phyloP scores from a whole-genome alignment of 2,888 invertebrate genomes.

The Drosophila sordidapex region DNA sequence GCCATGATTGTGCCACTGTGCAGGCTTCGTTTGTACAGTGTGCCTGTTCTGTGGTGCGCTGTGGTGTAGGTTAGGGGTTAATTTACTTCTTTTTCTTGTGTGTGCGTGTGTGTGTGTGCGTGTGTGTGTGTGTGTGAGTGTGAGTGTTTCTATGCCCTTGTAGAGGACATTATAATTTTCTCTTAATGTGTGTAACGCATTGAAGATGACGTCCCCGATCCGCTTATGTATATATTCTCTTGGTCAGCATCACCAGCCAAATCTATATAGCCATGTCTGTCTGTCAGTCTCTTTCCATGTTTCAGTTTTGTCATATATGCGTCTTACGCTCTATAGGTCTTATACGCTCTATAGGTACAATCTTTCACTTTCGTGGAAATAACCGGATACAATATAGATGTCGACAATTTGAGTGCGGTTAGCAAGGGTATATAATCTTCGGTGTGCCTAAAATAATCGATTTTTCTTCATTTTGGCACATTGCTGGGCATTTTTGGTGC shows the following conservation, averaged over 20 bases:
- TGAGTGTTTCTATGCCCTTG: background rate
- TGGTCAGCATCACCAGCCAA: background rate
- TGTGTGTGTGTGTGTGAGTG: background rate
- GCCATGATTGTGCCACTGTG: slow-evolving; percentile 43
- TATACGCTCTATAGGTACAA: background rate
- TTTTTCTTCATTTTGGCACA: slow-evolving; percentile 8
- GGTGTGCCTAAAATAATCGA: background rate
- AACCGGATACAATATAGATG: background rate
- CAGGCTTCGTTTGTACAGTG: slow-evolving; percentile 39
- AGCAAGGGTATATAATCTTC: background rate
- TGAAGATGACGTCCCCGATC: background rate
- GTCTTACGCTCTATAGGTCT: background rate
- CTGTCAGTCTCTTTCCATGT: background rate
- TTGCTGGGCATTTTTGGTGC: slow-evolving; percentile 26
- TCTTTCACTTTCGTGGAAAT: background rate
- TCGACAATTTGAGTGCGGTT: background rate
- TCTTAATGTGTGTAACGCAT: background rate
- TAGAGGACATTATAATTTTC: background rate
- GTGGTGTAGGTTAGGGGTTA: slow-evolving; percentile 61
- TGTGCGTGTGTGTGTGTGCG: background rate
- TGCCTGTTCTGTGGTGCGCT: slow-evolving; percentile 8
- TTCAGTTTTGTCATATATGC: background rate
- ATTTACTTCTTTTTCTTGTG: slow-evolving; percentile 15
- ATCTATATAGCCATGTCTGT: background rate
- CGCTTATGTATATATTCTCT: background rate